Evolutionary conservation across 2,888 invertebrate species (phyloP).

Genomic region (Cyclophora albipunctata): DNA sequence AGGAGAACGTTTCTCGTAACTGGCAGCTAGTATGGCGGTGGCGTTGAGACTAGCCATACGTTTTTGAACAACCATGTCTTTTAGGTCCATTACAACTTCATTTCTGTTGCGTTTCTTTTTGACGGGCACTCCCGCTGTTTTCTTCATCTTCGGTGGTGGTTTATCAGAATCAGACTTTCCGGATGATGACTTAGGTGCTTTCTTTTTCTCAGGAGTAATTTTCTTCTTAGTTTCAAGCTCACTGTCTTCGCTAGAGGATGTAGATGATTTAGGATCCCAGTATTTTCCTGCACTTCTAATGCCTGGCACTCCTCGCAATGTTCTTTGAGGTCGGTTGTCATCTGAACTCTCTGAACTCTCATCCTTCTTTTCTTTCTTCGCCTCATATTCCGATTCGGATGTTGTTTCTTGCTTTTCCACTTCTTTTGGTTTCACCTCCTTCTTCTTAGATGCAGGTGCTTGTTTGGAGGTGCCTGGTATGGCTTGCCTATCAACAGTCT

Average conservation of each 20-base stretch:
- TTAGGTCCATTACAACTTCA: conserved; percentile 84
- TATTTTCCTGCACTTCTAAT: conserved; percentile 86
- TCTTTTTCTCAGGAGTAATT: conserved; percentile 56
- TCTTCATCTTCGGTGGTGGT: conserved; percentile 61
- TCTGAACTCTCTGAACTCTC: conserved; percentile 70
- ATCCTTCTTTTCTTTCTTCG: conserved; percentile 54
- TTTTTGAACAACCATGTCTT: conserved; percentile 91
- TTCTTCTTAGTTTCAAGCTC: conserved; percentile 65
- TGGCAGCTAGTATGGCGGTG: conserved; percentile 91
- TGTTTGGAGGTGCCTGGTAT: conserved; percentile 72
- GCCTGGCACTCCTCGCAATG: conserved; percentile 82
- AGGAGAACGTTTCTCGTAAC: conserved; percentile 84
- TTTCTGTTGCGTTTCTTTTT: conserved; percentile 76
- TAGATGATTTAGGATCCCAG: conserved; percentile 86
- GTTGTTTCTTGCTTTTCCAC: conserved; percentile 60
- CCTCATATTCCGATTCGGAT: conserved; percentile 69
- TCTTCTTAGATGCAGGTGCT: conserved; percentile 48
- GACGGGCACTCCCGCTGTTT: conserved; percentile 54
- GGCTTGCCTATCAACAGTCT: conserved; percentile 59
- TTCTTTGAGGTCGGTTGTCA: conserved; percentile 73
- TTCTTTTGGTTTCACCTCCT: conserved; percentile 57
- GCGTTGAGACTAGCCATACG: conserved; percentile 95
- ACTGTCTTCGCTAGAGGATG: conserved; percentile 76
- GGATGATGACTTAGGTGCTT: conserved; percentile 43
- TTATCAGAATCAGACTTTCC: conserved; percentile 70